Base-by-base conservation (phyloP, 2,113 vertebrate genomes). In the Festucalex cinctus region DNA sequence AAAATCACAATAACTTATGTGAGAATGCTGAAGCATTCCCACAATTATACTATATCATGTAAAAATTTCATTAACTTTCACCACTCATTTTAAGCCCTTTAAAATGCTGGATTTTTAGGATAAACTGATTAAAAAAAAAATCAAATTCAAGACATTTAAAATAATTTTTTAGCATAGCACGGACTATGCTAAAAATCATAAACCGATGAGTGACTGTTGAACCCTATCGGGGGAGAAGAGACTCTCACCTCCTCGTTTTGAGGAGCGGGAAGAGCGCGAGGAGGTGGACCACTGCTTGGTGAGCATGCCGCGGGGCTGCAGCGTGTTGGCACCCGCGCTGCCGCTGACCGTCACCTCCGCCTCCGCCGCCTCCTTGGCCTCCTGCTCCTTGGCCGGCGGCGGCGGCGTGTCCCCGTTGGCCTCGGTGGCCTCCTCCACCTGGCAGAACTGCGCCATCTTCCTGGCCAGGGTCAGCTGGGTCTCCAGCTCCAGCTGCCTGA, bases 241-340 rank as follows among this genome's bases (percentile, higher is more conserved):
- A 57, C 14, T 37, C 92, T 91, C 85, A 99, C 97, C 95, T 94
- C 97, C 97, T 85, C 96, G 92, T 88, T 96, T 98, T 60, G 97
- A 99, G 9, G 97, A 99, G 26, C 93, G 88, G 0, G 97, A 98
- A 9, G 97, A 99, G 70, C 94, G 93, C 75, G 97, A 99, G 60
- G 97, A 99, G 5, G 97, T 97, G 71, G 97, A 99, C 97, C 97
- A 99, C 63, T 99, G 97, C 81, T 99, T 99, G 75, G 95, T 98
- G 51, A 99, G 93, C 0, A 93, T 92, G 36, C 93, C 94, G 41
- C 93, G 90, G 20, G 94, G 90, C 1, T 93, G 91, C 26, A 93
- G 85, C 0, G 92, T 79, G 61, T 96, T 95, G 0, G 85, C 88
- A 0, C 63, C 74, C 3, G 78, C 83, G 24, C 85, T 78, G 14